Conservation (phyloP, 64 coral and sea anemone species). For the Stylophora pistillata region DNA sequence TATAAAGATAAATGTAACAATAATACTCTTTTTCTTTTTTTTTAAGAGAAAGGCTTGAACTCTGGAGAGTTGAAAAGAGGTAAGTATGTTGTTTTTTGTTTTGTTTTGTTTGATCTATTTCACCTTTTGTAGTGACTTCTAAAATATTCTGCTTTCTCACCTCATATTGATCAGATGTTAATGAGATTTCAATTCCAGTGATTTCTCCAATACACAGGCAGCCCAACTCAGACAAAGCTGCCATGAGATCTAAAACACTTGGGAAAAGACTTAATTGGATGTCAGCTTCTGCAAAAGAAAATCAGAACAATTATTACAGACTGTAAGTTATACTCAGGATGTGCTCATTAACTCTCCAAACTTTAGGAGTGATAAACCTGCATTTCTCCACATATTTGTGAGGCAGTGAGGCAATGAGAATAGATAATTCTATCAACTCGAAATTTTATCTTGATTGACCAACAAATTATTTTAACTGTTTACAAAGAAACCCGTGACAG, state of each 20-base stretch:
- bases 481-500: too few relatives aligned
- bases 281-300: neutral
- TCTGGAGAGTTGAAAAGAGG: conserved; percentile 38
- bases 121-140: neutral
- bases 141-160: too few relatives aligned
- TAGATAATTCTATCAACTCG: too few relatives aligned
- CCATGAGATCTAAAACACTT: neutral
- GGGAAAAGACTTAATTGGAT: conserved; percentile 5
- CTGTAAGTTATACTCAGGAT: conserved; percentile 10
- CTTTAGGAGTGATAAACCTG: too few relatives aligned
- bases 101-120: neutral
- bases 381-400: too few relatives aligned
- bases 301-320: neutral
- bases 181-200: too few relatives aligned
- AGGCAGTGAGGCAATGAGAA: too few relatives aligned
- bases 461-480: too few relatives aligned
- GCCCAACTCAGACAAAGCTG: neutral
- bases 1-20: neutral
- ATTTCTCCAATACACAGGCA: neutral
- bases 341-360: too few relatives aligned
- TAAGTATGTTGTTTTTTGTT: neutral
- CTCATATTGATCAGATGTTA: too few relatives aligned
- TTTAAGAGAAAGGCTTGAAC: conserved; percentile 26
- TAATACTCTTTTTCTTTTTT: neutral
- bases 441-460: too few relatives aligned